phyloP scores from a whole-genome alignment of 1,140 invertebrate genomes.

The Anastrepha obliqua region DNA sequence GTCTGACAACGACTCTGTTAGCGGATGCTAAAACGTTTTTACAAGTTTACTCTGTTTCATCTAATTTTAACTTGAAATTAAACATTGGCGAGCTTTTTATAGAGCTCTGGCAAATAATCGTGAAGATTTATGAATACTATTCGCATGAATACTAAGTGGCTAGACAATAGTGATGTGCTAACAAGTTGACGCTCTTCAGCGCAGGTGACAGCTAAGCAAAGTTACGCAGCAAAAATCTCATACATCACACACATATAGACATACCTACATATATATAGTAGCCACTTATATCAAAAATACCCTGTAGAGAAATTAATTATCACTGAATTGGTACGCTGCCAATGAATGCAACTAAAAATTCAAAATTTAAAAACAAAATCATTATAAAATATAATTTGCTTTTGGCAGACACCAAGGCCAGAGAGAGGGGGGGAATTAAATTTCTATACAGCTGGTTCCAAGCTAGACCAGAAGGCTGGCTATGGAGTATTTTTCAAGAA shows the following conservation, averaged over 20 bases:
- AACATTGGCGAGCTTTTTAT: background rate
- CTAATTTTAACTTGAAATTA: slow-evolving; percentile 25
- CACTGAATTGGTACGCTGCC: too few relatives aligned
- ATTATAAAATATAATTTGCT: too few relatives aligned
- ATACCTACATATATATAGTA: background rate
- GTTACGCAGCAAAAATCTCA: slow-evolving; percentile 27
- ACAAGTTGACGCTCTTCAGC: slow-evolving; percentile 37
- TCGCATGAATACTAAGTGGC: background rate
- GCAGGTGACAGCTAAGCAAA: slow-evolving; percentile 43
- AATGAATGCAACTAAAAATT: too few relatives aligned
- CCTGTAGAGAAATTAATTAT: too few relatives aligned
- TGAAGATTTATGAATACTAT: background rate
- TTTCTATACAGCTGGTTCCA: too few relatives aligned
- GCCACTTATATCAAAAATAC: too few relatives aligned
- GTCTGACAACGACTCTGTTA: too few relatives aligned
- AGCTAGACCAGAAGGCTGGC: too few relatives aligned
- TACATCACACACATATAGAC: background rate
- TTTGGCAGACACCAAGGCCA: too few relatives aligned
- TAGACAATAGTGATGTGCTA: slow-evolving; percentile 43
- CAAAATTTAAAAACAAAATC: too few relatives aligned
- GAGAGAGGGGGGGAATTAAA: too few relatives aligned
- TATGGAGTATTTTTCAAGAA: too few relatives aligned
- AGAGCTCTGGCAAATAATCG: slow-evolving; percentile 10
- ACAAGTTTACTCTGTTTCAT: slow-evolving; percentile 11
- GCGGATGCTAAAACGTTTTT: slow-evolving; percentile 20